Conservation (phyloP, 2,888 invertebrate genomes). For the Yponomeuta evonymella region DNA sequence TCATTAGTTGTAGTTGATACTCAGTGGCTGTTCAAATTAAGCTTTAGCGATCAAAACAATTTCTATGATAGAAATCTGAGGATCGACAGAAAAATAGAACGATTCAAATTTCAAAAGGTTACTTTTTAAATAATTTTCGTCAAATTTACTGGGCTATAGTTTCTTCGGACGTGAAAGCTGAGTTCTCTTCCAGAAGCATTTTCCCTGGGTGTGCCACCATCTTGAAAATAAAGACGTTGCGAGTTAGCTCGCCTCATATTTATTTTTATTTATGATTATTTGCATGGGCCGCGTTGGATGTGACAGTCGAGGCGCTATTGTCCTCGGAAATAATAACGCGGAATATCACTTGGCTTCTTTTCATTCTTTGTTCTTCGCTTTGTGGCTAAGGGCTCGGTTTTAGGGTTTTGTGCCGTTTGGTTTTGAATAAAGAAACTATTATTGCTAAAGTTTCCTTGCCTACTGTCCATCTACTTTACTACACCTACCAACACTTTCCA, state of each 20-base stretch:
- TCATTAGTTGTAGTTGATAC: too few relatives aligned
- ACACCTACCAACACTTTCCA: too few relatives aligned
- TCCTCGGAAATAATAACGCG: conserved; percentile 71
- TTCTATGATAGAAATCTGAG: too few relatives aligned
- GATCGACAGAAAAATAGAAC: too few relatives aligned
- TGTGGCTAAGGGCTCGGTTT: not conserved
- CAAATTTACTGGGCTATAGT: not conserved
- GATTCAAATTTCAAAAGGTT: too few relatives aligned
- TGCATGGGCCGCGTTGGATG: conserved; percentile 69
- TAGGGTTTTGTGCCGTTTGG: not conserved
- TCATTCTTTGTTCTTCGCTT: conserved; percentile 20
- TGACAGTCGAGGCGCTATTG: conserved; percentile 71
- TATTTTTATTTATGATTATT: conserved; percentile 75
- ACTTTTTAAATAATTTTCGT: too few relatives aligned
- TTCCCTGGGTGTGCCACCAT: conserved; percentile 18
- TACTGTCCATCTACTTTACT: too few relatives aligned
- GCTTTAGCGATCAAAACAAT: too few relatives aligned
- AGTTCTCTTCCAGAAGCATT: not conserved
- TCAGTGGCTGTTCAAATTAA: too few relatives aligned
- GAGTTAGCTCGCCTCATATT: conserved; percentile 53
- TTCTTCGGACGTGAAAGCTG: not conserved
- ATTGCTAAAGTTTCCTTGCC: too few relatives aligned
- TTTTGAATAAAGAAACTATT: not conserved
- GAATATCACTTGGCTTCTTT: conserved; percentile 60
- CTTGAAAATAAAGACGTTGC: conserved; percentile 63